A percentile compares a stretch with the other conserved stretches of the same genome.
Conservation (phyloP, 2,888 invertebrate species). For the Ennomos quercinarius region DNA sequence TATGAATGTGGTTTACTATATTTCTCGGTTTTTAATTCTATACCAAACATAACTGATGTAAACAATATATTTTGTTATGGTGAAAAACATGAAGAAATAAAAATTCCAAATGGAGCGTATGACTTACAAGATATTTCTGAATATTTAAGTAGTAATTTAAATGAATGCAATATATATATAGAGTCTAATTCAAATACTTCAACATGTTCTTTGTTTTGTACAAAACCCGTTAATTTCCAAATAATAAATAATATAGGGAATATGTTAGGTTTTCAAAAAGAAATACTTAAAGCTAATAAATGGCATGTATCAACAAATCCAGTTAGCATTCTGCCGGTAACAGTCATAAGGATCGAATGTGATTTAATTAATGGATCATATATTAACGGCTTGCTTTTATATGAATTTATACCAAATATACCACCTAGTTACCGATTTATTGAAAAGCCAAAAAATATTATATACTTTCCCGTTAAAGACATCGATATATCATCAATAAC, state of each 20-base stretch:
- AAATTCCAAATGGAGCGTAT: neutral
- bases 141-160: no score
- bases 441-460: neutral
- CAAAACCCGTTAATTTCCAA: no score
- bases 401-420: neutral
- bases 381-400: conserved; percentile 2
- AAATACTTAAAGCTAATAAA: conserved; percentile 12
- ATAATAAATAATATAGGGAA: no score
- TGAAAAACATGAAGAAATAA: neutral
- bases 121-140: neutral
- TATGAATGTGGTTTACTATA: conserved; percentile 7
- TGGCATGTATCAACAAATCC: conserved; percentile 9
- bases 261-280: conserved; percentile 7
- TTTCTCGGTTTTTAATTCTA: neutral
- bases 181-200: no score
- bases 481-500: neutral
- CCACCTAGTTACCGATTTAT: neutral
- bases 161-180: no score
- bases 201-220: no score
- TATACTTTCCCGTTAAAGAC: neutral
- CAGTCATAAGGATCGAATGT: conserved; percentile 19
- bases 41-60: neutral
- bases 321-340: conserved; percentile 11
- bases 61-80: conserved; percentile 1
- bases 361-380: conserved; percentile 12